Percentiles rank a stretch among this genome's conserved stretches.
These are phyloP conservation scores for Azemiops feae DNA, from an alignment of 2,113 vertebrate genomes.

Conservation along the genomic window DNA sequence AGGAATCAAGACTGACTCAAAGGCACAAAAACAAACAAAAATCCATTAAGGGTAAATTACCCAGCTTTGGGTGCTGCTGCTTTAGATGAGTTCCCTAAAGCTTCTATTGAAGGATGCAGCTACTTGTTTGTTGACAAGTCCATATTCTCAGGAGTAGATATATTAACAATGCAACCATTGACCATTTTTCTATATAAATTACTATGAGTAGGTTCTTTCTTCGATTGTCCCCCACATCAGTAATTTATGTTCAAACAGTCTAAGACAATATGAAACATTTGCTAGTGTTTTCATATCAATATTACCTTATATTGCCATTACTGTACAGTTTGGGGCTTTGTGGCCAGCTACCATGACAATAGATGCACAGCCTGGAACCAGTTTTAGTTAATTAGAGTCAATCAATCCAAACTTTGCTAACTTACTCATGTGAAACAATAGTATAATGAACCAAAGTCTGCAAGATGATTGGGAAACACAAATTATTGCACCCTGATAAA, in stretches of 20 bases:
- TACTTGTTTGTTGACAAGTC: neutral
- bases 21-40: neutral
- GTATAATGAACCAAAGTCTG: conserved; percentile 99
- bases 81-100: neutral
- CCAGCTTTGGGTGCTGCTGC: neutral
- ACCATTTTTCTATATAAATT: neutral
- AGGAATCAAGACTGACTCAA: neutral
- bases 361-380: conserved; percentile 99
- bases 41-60: neutral
- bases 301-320: conserved; percentile 86
- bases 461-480: conserved; percentile 99
- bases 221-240: conserved; percentile 2
- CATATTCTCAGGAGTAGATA: neutral
- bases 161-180: neutral
- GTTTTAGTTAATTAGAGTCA: conserved; percentile 99
- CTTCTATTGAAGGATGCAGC: neutral
- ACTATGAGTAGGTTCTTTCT: neutral
- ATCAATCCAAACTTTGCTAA: conserved; percentile 99
- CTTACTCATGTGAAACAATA: conserved; percentile 99
- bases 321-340: conserved; percentile 82
- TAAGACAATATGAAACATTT: conserved; percentile 85
- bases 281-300: conserved; percentile 93
- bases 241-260: conserved; percentile 62
- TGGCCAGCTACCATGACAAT: conserved; percentile 99
- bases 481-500: conserved; percentile 94